Evolutionary conservation across 2,888 invertebrate genomes (phyloP), one percentile per base, ranked within the genome.

Genomic region (Papilio protenor): DNA sequence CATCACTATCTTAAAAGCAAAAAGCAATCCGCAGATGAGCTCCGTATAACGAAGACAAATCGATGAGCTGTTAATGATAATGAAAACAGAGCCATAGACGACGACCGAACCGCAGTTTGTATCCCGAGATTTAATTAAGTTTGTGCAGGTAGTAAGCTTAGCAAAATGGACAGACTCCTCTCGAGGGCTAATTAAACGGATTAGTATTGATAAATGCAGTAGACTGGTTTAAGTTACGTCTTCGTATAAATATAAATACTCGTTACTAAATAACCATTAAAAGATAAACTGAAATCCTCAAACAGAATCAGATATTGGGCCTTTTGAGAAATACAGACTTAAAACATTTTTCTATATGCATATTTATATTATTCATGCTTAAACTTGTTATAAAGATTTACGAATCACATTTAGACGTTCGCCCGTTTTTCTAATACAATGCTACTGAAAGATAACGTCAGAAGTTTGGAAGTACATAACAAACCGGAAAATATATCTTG

Each of bases 81-180:
- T 75, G 61, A 75, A 75, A 79, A 75, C 71, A 77, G 66, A 73
- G 70, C 16, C 33, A 16, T 27, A 71, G 74, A 45, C 75, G 75
- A 45, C 75, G 59, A 27, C 75, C 77, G 14, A 77, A 75, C 72
- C 64, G 59, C 47, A 72, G 64, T 73, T 77, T 77, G 70, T 66
- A 75, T 77, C 72, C 79, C 74, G 33, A 55, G 55, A 75, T 79
- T 77, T 79, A 79, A 79, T 79, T 79, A 79, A 79, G 55, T 14
- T 57, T 77, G 47, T 74, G 69, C 73, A 77, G 73, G 73, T 73
- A 47, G 69, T 75, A 66, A 69, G 66, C 69, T 59, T 73, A 69
- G 66, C n/a, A 45, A 55, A 77, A 64, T 33, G 73, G 55, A 57
- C 52, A 66, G 77, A 45, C 23, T 23, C 45, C 45, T 59, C 73